A percentile compares a stretch with the other conserved stretches of the same genome.
Conservation (phyloP, 2,797 vertebrate species). For the Enteromius mattozi region DNA sequence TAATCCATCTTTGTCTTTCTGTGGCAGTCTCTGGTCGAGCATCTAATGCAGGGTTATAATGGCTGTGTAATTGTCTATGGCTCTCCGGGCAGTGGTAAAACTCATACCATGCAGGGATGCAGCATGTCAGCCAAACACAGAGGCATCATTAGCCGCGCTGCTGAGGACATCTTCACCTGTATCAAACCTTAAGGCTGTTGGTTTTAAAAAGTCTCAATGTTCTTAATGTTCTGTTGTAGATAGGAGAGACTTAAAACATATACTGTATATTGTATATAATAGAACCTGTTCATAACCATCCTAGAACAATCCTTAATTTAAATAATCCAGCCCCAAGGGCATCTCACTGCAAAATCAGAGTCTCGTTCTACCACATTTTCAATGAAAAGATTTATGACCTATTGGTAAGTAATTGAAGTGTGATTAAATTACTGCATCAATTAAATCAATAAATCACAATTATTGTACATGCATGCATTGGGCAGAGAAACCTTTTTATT, state of each 20-base stretch:
- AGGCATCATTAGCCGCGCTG: conserved; percentile 59
- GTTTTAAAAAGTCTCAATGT: neutral
- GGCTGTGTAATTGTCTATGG: conserved; percentile 66
- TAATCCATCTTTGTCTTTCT: conserved; percentile 8
- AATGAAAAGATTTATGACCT: conserved; percentile 71
- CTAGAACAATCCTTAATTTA: conserved; percentile 53
- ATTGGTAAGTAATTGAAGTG: conserved; percentile 60
- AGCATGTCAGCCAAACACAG: conserved; percentile 50
- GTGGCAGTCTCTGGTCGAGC: conserved; percentile 64
- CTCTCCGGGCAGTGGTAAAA: conserved; percentile 57
- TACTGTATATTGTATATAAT: neutral
- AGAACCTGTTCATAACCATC: neutral
- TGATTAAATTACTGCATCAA: neutral
- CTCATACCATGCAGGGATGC: conserved; percentile 56
- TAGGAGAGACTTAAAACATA: neutral
- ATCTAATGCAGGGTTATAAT: conserved; percentile 66
- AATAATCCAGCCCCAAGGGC: conserved; percentile 54
- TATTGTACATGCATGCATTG: neutral
- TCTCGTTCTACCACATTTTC: conserved; percentile 66
- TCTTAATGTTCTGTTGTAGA: neutral
- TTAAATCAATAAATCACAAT: neutral
- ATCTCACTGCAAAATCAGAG: conserved; percentile 58
- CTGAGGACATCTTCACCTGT: conserved; percentile 68
- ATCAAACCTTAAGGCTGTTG: conserved; percentile 36
- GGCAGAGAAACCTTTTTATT: neutral